Evolutionary conservation across 2,113 vertebrate species (phyloP).

Genomic region (Gadus macrocephalus): DNA sequence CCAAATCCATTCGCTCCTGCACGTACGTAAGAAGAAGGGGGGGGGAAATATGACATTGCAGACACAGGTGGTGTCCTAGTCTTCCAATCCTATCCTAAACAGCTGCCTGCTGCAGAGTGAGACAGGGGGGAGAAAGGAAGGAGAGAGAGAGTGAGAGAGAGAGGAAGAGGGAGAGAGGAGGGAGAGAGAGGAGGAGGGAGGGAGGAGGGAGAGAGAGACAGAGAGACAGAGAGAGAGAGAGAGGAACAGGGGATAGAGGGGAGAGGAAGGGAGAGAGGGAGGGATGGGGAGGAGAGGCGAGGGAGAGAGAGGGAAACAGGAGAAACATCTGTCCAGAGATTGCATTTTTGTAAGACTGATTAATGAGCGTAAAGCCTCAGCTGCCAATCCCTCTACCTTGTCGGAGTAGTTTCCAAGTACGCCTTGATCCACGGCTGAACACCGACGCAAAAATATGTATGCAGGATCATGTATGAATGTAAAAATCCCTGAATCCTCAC

Average conservation of each 20-base stretch:
- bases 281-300: conserved; percentile 11
- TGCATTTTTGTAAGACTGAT: conserved; percentile 64
- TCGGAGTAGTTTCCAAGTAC: conserved; percentile 48
- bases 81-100: conserved; percentile 49
- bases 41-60: conserved; percentile 1
- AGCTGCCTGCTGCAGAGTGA: conserved; percentile 44
- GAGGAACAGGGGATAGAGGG: conserved; percentile 35
- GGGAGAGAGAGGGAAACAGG: conserved; percentile 15
- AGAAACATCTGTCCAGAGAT: conserved; percentile 65
- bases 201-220: conserved; percentile 47
- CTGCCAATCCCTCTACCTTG: conserved; percentile 58
- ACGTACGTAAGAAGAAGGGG: not conserved
- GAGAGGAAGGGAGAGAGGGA: conserved; percentile 22
- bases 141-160: conserved; percentile 9
- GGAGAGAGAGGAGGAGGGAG: conserved; percentile 17
- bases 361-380: conserved; percentile 48
- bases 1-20: not conserved
- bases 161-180: conserved; percentile 45
- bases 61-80: conserved; percentile 57
- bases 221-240: conserved; percentile 16
- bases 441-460: conserved; percentile 25
- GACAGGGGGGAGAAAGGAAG: not conserved
- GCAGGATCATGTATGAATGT: conserved; percentile 41
- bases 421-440: not conserved
- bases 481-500: conserved; percentile 37